Evolutionary conservation across 2,113 vertebrate species (phyloP).

Genomic region (Amia ocellicauda): DNA sequence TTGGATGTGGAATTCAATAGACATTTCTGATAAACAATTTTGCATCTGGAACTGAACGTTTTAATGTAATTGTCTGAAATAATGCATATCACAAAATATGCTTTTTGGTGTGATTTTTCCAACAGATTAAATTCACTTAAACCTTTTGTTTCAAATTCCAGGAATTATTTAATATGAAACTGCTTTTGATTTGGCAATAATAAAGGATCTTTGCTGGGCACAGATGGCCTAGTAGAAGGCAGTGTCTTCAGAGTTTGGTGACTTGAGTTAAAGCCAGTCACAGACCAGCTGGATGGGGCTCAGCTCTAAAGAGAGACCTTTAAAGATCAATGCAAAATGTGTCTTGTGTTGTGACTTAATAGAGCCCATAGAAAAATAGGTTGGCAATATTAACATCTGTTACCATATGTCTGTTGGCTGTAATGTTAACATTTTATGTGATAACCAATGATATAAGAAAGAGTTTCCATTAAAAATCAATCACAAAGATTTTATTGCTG

Average conservation of each 20-base stretch:
- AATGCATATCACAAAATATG: no score
- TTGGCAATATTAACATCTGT: constrained; percentile 54
- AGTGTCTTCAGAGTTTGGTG: constrained; percentile 70
- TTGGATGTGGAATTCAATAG: no score
- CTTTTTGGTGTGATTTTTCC: no score
- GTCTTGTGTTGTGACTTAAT: constrained; percentile 51
- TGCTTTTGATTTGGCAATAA: constrained; percentile 69
- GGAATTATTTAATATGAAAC: constrained; percentile 74
- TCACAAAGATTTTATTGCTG: no score
- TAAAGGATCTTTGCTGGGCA: constrained; percentile 71
- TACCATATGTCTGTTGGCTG: constrained; percentile 53
- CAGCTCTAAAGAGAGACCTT: constrained; percentile 71
- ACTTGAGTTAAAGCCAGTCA: constrained; percentile 60
- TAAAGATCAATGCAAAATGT: constrained; percentile 59
- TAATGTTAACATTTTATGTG: not conserved
- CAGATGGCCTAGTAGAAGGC: constrained; percentile 72
- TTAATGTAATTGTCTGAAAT: no score
- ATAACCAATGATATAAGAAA: no score
- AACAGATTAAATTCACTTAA: no score
- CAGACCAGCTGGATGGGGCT: constrained; percentile 69
- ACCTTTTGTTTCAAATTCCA: constrained; percentile 53
- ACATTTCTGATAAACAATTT: no score
- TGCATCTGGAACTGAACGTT: no score
- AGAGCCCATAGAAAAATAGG: constrained; percentile 52
- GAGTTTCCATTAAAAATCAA: no score